Evolutionary conservation across 2,113 vertebrate genomes (phyloP).

Genomic region (Grantiella picta): DNA sequence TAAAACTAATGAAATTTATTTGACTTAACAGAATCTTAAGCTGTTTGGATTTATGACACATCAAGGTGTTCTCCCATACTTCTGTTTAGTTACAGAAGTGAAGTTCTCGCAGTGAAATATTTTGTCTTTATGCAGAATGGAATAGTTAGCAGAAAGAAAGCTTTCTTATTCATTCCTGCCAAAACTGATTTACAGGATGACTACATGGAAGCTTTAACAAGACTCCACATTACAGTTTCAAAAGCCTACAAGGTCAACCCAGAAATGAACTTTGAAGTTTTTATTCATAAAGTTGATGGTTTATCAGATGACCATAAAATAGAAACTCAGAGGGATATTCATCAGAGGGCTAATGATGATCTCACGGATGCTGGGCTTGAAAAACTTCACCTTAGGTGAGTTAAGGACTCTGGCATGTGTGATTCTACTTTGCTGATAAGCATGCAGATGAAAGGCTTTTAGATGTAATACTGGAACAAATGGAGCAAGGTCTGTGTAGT

Average conservation of each 20-base stretch:
- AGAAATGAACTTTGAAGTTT: constrained; percentile 99
- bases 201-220: constrained; percentile 94
- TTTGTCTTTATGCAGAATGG: not conserved
- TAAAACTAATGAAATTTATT: not conserved
- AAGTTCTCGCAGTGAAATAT: not conserved
- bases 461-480: not conserved
- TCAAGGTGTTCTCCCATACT: not conserved
- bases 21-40: not conserved
- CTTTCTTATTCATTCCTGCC: not conserved
- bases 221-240: constrained; percentile 96
- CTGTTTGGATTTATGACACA: not conserved
- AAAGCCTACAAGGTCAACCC: constrained; percentile 98
- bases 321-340: constrained; percentile 98
- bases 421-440: not conserved
- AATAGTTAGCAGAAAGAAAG: not conserved
- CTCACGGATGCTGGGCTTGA: constrained; percentile 96
- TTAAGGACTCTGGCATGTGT: not conserved
- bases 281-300: constrained; percentile 99
- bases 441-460: not conserved
- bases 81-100: not conserved
- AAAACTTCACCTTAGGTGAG: constrained; percentile 94
- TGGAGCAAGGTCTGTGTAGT: not conserved
- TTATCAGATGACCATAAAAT: constrained; percentile 99
- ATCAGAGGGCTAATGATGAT: constrained; percentile 98
- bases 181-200: constrained; percentile 85